Percentiles rank a stretch among this genome's conserved stretches.
Evolutionary conservation across 2,797 vertebrate species (phyloP).

Genomic region (Yasuhikotakia modesta): DNA sequence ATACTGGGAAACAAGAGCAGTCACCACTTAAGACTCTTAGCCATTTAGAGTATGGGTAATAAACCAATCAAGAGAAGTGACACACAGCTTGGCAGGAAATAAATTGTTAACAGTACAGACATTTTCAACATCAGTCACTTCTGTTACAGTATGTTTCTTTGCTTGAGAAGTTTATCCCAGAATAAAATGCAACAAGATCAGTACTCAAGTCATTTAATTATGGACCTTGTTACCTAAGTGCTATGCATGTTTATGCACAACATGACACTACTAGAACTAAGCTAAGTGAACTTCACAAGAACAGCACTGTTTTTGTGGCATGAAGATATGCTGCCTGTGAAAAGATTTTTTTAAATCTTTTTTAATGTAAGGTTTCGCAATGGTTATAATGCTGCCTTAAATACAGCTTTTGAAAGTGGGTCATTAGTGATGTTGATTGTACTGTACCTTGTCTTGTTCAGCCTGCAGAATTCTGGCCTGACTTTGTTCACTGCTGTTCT

Average conservation of each 20-base stretch:
- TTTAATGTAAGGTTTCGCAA: background rate
- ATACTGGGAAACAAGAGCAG: conserved; percentile 84
- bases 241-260: background rate
- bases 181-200: too few relatives aligned
- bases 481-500: conserved; percentile 85
- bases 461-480: conserved; percentile 89
- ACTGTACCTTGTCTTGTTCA: conserved; percentile 91
- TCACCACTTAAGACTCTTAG: conserved; percentile 71
- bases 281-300: background rate
- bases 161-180: too few relatives aligned
- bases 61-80: conserved; percentile 43
- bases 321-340: background rate
- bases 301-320: background rate
- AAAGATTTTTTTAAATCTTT: background rate
- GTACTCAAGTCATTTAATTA: background rate
- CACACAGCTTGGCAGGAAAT: conserved; percentile 47
- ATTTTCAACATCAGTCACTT: background rate
- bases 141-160: background rate
- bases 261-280: background rate
- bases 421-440: background rate
- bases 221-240: background rate
- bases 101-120: background rate
- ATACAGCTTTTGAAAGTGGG: background rate
- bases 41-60: conserved; percentile 44
- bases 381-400: background rate